phyloP scores from a whole-genome alignment of 2,888 invertebrate species.

The Tortrix viridana region DNA sequence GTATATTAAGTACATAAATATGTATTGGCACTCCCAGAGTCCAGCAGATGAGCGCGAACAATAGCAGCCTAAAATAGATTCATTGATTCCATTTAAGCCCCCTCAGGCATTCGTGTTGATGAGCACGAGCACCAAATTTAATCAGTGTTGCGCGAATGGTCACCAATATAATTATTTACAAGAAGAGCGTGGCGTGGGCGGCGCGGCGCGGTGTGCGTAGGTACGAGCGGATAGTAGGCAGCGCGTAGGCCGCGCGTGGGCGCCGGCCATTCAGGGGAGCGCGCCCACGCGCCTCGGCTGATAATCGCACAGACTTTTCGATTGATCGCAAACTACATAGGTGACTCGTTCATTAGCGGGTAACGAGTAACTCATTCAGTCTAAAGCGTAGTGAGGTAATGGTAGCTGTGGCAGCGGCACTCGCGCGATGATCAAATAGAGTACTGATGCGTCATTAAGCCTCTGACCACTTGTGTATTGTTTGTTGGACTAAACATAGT shows the following conservation, averaged over 20 bases:
- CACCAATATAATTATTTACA: constrained; percentile 59
- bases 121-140: constrained; percentile 45
- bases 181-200: constrained; percentile 45
- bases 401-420: constrained; percentile 2
- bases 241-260: constrained; percentile 34
- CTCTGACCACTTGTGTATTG: background rate
- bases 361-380: constrained; percentile 27
- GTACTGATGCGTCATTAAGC: constrained; percentile 11
- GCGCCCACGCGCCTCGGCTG: constrained; percentile 59
- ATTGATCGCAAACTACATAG: constrained; percentile 43
- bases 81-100: constrained; percentile 22
- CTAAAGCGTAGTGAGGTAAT: constrained; percentile 40
- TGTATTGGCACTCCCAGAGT: background rate
- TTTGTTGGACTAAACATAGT: too few species aligned
- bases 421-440: constrained; percentile 2
- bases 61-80: constrained; percentile 5
- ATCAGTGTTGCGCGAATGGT: constrained; percentile 56
- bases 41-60: background rate
- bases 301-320: constrained; percentile 28
- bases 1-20: too few species aligned
- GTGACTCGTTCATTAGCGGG: constrained; percentile 41
- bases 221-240: constrained; percentile 49
- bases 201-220: constrained; percentile 44
- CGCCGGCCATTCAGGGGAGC: constrained; percentile 72
- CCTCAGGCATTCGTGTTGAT: constrained; percentile 18